These are phyloP conservation scores for Characodon lateralis DNA, from an alignment of 2,797 vertebrate genomes.

Conservation along the genomic window DNA sequence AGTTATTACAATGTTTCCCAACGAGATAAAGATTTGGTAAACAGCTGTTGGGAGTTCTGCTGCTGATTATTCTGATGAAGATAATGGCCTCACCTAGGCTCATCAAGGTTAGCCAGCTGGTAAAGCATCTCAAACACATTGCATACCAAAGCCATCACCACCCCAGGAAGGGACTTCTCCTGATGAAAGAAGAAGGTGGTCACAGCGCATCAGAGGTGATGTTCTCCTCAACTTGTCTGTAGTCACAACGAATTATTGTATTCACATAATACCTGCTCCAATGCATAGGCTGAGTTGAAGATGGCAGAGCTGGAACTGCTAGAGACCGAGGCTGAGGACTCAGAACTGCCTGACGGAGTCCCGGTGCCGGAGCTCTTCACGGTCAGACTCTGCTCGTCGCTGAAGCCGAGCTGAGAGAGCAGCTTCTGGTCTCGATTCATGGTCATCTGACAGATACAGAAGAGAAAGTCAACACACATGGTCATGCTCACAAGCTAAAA, in stretches of 20 bases:
- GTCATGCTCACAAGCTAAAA: background rate
- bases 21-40: background rate
- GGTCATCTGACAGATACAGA: conserved; percentile 83
- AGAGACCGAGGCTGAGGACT: conserved; percentile 91
- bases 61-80: background rate
- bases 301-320: conserved; percentile 90
- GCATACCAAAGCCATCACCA: conserved; percentile 98
- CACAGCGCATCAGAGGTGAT: background rate
- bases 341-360: conserved; percentile 94
- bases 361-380: conserved; percentile 96
- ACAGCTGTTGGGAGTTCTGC: background rate
- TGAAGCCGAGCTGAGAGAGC: conserved; percentile 95
- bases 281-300: conserved; percentile 91
- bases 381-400: conserved; percentile 93
- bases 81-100: conserved; percentile 83
- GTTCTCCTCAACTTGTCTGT: background rate
- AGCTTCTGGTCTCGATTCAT: conserved; percentile 99
- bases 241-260: background rate
- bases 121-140: conserved; percentile 99
- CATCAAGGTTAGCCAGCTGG: conserved; percentile 96
- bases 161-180: conserved; percentile 98
- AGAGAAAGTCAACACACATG: background rate
- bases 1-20: background rate
- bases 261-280: conserved; percentile 90
- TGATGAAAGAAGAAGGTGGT: conserved; percentile 56